phyloP scores from a whole-genome alignment of 2,797 vertebrate species.

The Scyliorhinus canicula region DNA sequence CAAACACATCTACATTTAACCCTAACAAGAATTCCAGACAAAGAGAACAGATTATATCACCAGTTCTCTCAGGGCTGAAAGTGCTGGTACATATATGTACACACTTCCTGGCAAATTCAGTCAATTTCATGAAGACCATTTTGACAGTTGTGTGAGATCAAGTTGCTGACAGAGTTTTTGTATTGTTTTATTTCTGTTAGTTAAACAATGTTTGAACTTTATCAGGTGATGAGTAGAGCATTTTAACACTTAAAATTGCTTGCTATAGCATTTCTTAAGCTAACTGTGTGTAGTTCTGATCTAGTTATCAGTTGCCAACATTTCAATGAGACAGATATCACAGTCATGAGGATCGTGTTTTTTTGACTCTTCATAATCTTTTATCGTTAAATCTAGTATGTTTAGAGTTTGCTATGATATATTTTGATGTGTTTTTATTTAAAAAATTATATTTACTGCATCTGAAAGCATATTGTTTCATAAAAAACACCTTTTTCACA shows the following conservation, averaged over 20 bases:
- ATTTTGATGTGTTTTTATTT: too few relatives aligned
- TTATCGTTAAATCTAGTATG: neutral
- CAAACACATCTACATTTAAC: neutral
- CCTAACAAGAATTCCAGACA: neutral
- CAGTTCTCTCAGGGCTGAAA: neutral
- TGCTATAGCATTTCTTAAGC: neutral
- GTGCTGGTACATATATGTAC: neutral
- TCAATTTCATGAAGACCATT: neutral
- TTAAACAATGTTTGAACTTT: neutral
- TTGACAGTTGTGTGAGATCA: neutral
- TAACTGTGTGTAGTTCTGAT: neutral
- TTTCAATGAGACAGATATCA: neutral
- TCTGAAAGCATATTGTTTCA: neutral
- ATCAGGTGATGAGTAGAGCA: neutral
- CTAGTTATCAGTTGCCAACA: neutral
- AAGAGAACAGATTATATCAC: neutral
- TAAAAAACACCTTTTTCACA: neutral
- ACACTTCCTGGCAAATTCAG: neutral
- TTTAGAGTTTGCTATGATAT: neutral
- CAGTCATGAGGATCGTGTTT: neutral
- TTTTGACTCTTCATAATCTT: neutral
- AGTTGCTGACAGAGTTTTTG: neutral
- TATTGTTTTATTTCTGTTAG: neutral
- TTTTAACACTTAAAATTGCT: neutral
- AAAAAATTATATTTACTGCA: neutral